phyloP scores from a whole-genome alignment of 2,113 vertebrate species.

The Oryzias javanicus region DNA sequence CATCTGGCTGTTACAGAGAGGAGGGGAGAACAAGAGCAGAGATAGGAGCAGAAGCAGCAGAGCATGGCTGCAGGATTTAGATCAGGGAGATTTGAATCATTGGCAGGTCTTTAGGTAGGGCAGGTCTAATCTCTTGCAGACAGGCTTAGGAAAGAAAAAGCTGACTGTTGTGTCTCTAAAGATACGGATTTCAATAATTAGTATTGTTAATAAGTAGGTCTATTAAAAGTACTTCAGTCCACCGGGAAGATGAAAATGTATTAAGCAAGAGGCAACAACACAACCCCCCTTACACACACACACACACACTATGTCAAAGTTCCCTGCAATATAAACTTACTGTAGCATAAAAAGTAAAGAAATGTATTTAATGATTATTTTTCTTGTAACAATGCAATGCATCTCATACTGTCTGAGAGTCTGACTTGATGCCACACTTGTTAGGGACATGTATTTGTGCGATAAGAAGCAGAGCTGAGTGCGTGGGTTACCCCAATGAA shows the following conservation, averaged over 20 bases:
- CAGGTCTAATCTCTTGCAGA: slow-evolving; percentile 73
- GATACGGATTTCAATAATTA: slow-evolving; percentile 76
- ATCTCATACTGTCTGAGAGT: too few relatives aligned
- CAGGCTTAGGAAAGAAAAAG: slow-evolving; percentile 71
- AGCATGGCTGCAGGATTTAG: slow-evolving; percentile 72
- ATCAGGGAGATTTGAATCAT: slow-evolving; percentile 73
- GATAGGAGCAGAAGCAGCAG: slow-evolving; percentile 50
- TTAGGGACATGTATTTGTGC: too few relatives aligned
- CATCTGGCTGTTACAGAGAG: slow-evolving; percentile 46
- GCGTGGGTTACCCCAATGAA: too few relatives aligned
- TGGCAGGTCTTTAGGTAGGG: slow-evolving; percentile 65
- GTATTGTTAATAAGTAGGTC: slow-evolving; percentile 70
- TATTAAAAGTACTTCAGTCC: slow-evolving; percentile 36
- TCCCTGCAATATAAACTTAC: background rate
- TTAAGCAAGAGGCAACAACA: slow-evolving; percentile 16
- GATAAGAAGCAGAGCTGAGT: too few relatives aligned
- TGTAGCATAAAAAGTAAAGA: too few relatives aligned
- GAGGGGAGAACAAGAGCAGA: slow-evolving; percentile 37
- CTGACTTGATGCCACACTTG: too few relatives aligned
- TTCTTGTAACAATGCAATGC: too few relatives aligned
- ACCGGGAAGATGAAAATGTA: slow-evolving; percentile 37
- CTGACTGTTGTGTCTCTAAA: slow-evolving; percentile 62
- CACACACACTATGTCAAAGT: slow-evolving; percentile 21
- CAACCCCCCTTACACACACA: background rate
- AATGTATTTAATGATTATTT: too few relatives aligned